These are phyloP conservation scores for Blomia tropicalis DNA, from an alignment of 2,888 invertebrate species.

Conservation along the genomic window DNA sequence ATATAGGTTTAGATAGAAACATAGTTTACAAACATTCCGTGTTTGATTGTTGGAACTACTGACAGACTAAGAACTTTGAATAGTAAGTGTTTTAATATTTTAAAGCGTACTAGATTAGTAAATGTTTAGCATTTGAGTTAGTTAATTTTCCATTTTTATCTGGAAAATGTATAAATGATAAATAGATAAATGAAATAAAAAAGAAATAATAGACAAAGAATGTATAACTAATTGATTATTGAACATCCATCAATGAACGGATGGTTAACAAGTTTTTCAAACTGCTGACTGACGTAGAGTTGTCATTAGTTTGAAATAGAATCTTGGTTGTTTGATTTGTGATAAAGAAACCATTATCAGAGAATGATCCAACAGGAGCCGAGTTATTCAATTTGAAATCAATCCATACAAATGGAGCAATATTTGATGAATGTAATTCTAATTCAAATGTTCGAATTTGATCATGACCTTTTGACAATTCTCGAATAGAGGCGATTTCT, in stretches of 20 bases:
- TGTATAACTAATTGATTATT: too few relatives aligned
- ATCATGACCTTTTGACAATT: slow-evolving; percentile 16
- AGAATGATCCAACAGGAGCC: slow-evolving; percentile 46
- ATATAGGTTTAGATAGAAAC: too few relatives aligned
- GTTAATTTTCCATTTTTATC: not conserved
- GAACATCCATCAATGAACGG: too few relatives aligned
- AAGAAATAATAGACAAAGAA: too few relatives aligned
- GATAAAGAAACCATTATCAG: slow-evolving; percentile 53
- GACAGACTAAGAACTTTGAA: too few relatives aligned
- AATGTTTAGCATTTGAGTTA: not conserved
- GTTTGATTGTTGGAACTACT: too few relatives aligned
- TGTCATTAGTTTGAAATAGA: not conserved
- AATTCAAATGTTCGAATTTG: slow-evolving; percentile 22
- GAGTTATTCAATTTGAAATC: slow-evolving; percentile 33
- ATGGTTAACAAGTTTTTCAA: too few relatives aligned
- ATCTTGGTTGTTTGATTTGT: not conserved
- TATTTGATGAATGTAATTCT: slow-evolving; percentile 31
- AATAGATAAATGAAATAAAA: too few relatives aligned
- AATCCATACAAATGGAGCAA: slow-evolving; percentile 49
- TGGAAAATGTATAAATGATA: not conserved
- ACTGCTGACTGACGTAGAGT: too few relatives aligned
- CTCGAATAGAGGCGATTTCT: slow-evolving; percentile 30
- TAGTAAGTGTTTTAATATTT: too few relatives aligned
- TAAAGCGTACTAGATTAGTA: too few relatives aligned
- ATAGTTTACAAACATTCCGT: too few relatives aligned